These are phyloP conservation scores for Boloria selene DNA, from an alignment of 2,888 invertebrate genomes.

Conservation along the genomic window DNA sequence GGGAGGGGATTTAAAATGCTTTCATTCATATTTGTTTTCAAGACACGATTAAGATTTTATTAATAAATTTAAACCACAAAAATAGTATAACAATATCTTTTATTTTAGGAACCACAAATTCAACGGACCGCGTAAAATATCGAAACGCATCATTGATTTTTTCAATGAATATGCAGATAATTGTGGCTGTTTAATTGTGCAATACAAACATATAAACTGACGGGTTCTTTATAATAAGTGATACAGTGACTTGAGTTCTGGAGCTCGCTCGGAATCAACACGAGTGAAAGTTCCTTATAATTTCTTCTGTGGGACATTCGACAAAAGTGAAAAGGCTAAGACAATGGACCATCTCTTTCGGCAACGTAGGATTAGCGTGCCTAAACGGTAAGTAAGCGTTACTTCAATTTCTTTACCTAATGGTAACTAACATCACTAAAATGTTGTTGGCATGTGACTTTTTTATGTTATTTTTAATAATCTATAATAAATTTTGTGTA, in stretches of 20 bases:
- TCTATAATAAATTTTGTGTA: too few species aligned
- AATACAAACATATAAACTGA: constrained; percentile 26
- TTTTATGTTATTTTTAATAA: not conserved
- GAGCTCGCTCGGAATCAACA: constrained; percentile 54
- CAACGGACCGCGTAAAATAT: constrained; percentile 20
- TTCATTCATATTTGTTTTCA: too few species aligned
- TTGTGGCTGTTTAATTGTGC: constrained; percentile 26
- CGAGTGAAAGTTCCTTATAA: constrained; percentile 72
- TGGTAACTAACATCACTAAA: not conserved
- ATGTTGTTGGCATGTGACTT: not conserved
- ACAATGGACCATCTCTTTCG: constrained; percentile 80
- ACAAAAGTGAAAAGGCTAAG: constrained; percentile 60
- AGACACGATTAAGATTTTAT: too few species aligned
- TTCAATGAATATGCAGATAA: constrained; percentile 28
- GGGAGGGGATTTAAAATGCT: too few species aligned
- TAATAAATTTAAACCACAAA: not conserved
- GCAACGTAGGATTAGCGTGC: constrained; percentile 75
- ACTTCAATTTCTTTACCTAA: constrained; percentile 6
- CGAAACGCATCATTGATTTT: constrained; percentile 24
- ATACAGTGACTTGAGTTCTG: constrained; percentile 31
- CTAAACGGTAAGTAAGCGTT: constrained; percentile 74
- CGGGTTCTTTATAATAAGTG: constrained; percentile 26
- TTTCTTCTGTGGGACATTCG: constrained; percentile 67
- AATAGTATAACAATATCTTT: not conserved
- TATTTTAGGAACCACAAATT: constrained; percentile 6